These are phyloP conservation scores for Lytechinus variegatus DNA, from an alignment of 35 echinoderm and acorn worm species.

Conservation along the genomic window DNA sequence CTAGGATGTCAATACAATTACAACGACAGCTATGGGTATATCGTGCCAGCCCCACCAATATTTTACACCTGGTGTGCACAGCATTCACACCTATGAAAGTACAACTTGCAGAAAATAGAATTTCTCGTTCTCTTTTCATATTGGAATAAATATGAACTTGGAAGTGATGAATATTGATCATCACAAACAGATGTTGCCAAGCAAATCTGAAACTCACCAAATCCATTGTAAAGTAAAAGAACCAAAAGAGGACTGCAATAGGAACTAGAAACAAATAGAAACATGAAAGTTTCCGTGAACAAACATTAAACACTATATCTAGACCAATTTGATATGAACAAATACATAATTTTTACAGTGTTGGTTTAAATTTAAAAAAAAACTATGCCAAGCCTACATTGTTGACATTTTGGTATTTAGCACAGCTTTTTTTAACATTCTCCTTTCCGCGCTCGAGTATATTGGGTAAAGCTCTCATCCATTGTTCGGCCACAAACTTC, in stretches of 20 bases:
- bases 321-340: not conserved
- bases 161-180: conserved; percentile 13
- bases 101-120: not conserved
- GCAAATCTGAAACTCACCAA: not conserved
- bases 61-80: not conserved
- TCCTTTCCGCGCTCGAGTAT: not conserved
- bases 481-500: not conserved
- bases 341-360: not conserved
- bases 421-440: not conserved
- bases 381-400: not conserved
- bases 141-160: not conserved
- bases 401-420: not conserved
- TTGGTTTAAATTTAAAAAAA: not conserved
- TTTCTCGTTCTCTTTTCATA: not conserved
- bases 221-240: not conserved
- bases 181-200: not conserved
- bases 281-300: not conserved
- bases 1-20: not conserved
- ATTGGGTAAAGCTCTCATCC: not conserved
- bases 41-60: not conserved
- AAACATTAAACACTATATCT: not conserved
- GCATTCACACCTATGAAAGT: not conserved
- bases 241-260: not conserved
- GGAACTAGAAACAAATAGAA: not conserved
- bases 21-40: not conserved